Percentiles rank a stretch among this genome's conserved stretches.
Evolutionary conservation across 2,797 vertebrate species (phyloP).

Genomic region (Ataeniobius toweri): DNA sequence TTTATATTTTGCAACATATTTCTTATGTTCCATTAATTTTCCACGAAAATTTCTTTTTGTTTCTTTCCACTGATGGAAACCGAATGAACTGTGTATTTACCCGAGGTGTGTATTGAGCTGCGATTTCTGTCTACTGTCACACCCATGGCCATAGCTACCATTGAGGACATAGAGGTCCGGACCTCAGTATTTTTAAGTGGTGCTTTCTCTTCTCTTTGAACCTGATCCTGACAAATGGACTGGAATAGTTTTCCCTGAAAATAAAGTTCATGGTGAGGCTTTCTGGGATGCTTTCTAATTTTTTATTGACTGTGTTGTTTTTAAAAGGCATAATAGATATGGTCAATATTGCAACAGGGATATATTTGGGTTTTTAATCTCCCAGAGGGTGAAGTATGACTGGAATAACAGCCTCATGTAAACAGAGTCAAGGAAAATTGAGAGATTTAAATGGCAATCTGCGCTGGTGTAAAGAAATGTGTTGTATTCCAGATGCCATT

Average conservation of each 20-base stretch:
- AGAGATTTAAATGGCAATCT: constrained; percentile 34
- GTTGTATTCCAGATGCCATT: constrained; percentile 19
- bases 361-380: constrained; percentile 57
- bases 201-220: constrained; percentile 61
- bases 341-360: constrained; percentile 58
- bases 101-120: too few relatives aligned
- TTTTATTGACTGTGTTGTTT: constrained; percentile 38
- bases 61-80: too few relatives aligned
- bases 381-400: constrained; percentile 33
- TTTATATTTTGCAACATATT: background rate
- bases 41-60: background rate
- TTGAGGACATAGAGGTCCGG: too few relatives aligned
- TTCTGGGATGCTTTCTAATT: constrained; percentile 42
- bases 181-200: constrained; percentile 24
- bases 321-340: constrained; percentile 47
- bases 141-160: too few relatives aligned
- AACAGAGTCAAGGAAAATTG: constrained; percentile 29
- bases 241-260: constrained; percentile 54
- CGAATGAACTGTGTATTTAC: too few relatives aligned
- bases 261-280: constrained; percentile 44
- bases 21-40: background rate
- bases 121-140: too few relatives aligned
- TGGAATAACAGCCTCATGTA: constrained; percentile 40
- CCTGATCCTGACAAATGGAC: constrained; percentile 63
- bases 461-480: constrained; percentile 24